A percentile compares a stretch with the other conserved stretches of the same genome.
Conservation (phyloP, 1,140 invertebrate genomes). For the Nasonia vitripennis region DNA sequence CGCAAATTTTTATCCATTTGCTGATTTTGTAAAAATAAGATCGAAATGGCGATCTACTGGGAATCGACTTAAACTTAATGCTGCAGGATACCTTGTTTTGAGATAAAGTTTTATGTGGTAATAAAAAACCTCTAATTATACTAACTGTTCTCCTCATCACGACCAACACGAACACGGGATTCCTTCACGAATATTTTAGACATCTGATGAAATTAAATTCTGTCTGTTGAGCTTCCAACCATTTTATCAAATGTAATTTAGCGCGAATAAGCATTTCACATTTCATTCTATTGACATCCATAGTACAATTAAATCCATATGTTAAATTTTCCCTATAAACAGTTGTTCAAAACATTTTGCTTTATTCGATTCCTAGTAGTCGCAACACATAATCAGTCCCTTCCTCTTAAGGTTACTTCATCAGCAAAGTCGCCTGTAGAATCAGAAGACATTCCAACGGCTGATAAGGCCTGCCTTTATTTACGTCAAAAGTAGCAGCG, state of each 20-base stretch:
- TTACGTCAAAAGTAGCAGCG: conserved; percentile 35
- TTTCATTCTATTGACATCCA: too few relatives aligned
- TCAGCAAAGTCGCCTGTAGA: conserved; percentile 57
- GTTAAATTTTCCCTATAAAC: background rate
- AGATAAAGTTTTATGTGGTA: conserved; percentile 3
- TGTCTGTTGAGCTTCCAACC: too few relatives aligned
- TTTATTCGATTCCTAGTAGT: conserved; percentile 10
- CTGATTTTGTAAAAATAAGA: background rate
- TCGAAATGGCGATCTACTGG: background rate
- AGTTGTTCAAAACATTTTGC: too few relatives aligned
- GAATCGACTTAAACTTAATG: background rate
- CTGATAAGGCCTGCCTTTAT: conserved; percentile 57
- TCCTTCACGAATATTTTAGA: too few relatives aligned
- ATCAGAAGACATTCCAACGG: conserved; percentile 53
- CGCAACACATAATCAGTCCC: conserved; percentile 25
- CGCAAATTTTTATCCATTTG: background rate
- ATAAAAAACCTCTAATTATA: background rate
- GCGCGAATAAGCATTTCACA: too few relatives aligned
- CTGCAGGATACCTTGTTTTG: too few relatives aligned
- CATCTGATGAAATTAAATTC: too few relatives aligned
- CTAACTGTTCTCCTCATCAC: background rate
- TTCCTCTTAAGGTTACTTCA: conserved; percentile 59
- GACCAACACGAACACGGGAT: too few relatives aligned
- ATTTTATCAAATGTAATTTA: too few relatives aligned
- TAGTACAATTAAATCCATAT: too few relatives aligned